Base-by-base conservation (phyloP, 2,113 vertebrate genomes). In the Podarcis raffonei region DNA sequence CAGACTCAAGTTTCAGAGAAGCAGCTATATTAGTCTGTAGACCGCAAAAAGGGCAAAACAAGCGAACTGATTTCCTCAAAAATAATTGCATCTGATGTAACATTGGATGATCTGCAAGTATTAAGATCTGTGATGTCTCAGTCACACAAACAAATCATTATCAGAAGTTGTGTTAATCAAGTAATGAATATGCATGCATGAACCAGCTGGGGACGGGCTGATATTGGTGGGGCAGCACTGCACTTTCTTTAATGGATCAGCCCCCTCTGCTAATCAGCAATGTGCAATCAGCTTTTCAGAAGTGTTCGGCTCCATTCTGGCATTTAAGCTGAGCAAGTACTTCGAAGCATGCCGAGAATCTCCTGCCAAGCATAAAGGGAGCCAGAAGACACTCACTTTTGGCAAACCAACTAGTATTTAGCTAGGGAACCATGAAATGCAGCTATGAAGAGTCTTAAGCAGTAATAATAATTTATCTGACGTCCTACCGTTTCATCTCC, bases 321-420 rank as follows among this genome's bases (percentile, higher is more conserved):
- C 74, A 86, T 62, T 86, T 65, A 86, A 86, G 66, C 5, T 86
- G 53, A 77, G 35, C 72, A 76, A 76, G 72, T 76, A 77, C n/a
- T 65, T 85, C 84, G 57, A 76, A 76, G 25, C 8, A 30, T 77
- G 32, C 35, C 9, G 5, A 77, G 6, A 65, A 65, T 32, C 35
- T 65, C 35, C 32, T 76, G 84, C 57, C 84, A 85, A 85, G 35
- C 57, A 65, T 37, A 39, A 65, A 59, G 30, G 68, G 74, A 84
- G 69, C n/a, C 72, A 77, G 25, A 35, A 65, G 37, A 66, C 37
- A 62, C 25, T 66, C 32, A 22, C 59, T 81, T 81, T 81, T 77
- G 83, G 83, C 66, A 84, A n/a, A 71, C 66, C 18, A 72, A 16
- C 48, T 25, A n/a, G 20, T 32, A 59, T 84, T 74, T 57, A 74